Conservation (phyloP, 2,888 invertebrate genomes). For the Zonitis immaculata region DNA sequence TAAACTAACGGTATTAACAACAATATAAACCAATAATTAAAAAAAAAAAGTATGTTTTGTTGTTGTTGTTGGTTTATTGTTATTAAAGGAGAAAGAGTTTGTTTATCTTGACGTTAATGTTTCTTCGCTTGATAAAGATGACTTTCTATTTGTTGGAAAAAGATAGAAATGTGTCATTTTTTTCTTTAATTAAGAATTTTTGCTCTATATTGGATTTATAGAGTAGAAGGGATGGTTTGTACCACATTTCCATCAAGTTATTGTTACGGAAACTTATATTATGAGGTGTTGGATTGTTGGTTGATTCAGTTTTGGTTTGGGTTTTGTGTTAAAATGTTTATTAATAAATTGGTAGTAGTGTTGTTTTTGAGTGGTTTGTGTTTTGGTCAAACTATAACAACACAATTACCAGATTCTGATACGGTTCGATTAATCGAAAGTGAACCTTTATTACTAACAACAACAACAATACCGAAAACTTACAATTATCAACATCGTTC, state of each 20-base stretch:
- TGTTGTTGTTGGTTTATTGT: too few relatives aligned
- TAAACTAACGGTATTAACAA: not conserved
- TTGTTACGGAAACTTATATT: slow-evolving; percentile 38
- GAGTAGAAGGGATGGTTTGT: slow-evolving; percentile 27
- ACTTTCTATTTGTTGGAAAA: too few relatives aligned
- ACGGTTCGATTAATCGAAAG: slow-evolving; percentile 58
- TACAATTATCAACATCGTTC: slow-evolving; percentile 34
- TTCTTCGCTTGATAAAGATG: not conserved
- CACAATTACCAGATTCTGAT: slow-evolving; percentile 49
- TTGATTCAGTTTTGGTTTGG: slow-evolving; percentile 34
- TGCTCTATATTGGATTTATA: slow-evolving; percentile 25
- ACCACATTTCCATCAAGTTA: slow-evolving; percentile 39
- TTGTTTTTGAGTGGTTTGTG: slow-evolving; percentile 9
- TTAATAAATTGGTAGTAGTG: slow-evolving; percentile 18
- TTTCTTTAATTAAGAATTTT: not conserved
- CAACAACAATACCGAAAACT: slow-evolving; percentile 5
- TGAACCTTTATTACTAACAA: slow-evolving; percentile 33
- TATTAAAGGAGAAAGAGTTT: slow-evolving; percentile 21
- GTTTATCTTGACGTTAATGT: not conserved
- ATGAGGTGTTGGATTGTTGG: slow-evolving; percentile 26
- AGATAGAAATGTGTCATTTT: not conserved
- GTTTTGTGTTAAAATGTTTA: slow-evolving; percentile 29
- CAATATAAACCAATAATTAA: not conserved
- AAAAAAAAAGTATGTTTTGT: not conserved
- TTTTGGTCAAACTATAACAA: slow-evolving; percentile 37